phyloP scores from a whole-genome alignment of 2,797 vertebrate genomes.

The Eutrigla gurnardus region DNA sequence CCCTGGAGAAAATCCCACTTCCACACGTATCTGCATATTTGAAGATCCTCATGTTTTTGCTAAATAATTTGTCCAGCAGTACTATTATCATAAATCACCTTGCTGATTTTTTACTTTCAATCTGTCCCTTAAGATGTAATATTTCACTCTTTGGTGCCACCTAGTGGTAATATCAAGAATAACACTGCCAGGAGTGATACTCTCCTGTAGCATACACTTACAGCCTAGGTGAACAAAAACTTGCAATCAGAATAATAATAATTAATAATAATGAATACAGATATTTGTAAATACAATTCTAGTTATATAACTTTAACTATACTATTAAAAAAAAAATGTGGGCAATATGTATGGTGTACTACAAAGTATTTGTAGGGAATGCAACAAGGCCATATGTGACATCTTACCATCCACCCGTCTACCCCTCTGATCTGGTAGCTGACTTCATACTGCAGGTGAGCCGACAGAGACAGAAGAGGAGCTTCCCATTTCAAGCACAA shows the following conservation, averaged over 20 bases:
- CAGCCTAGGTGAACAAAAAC: too few relatives aligned
- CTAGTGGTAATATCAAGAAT: slow-evolving; percentile 18
- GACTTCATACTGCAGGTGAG: slow-evolving; percentile 89
- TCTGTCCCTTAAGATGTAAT: not conserved
- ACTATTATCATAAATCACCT: not conserved
- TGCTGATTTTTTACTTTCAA: not conserved
- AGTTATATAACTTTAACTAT: not conserved
- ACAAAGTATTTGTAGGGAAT: not conserved
- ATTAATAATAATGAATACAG: not conserved
- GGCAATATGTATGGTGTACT: not conserved
- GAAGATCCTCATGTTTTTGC: not conserved
- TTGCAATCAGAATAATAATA: not conserved
- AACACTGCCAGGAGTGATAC: not conserved
- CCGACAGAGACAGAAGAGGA: slow-evolving; percentile 77
- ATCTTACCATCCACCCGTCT: slow-evolving; percentile 82
- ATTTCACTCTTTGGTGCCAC: not conserved
- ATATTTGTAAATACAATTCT: not conserved
- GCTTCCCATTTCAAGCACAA: slow-evolving; percentile 89
- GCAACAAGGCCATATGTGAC: not conserved
- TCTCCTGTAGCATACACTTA: not conserved
- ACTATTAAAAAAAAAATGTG: not conserved
- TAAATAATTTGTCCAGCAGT: not conserved
- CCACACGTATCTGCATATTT: not conserved
- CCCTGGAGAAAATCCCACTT: not conserved
- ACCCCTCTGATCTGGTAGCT: slow-evolving; percentile 76